Conservation (phyloP, 2,888 invertebrate species). For the Steromphala cineraria region DNA sequence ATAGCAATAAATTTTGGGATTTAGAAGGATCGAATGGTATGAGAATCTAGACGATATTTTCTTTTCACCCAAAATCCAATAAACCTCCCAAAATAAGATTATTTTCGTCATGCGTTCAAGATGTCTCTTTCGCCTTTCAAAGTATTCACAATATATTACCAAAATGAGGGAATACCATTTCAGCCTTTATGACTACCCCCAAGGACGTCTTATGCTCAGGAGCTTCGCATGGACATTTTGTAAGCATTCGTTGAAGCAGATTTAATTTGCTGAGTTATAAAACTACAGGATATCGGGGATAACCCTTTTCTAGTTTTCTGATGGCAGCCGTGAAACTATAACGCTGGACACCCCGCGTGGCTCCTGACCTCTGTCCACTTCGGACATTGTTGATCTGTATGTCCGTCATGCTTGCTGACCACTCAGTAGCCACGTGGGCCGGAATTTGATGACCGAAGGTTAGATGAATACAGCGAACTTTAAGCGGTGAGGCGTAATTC, state of each 20-base stretch:
- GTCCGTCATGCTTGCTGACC: conserved; percentile 4
- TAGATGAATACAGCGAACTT: no score
- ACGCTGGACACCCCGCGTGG: neutral
- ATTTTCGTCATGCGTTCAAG: no score
- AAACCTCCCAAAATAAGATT: no score
- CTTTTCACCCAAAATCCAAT: no score
- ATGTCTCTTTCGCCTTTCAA: no score
- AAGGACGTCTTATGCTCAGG: neutral
- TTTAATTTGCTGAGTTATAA: conserved; percentile 3
- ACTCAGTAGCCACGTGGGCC: neutral
- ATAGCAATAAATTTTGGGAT: no score
- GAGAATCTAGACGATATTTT: no score
- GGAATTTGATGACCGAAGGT: no score
- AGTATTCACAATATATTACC: no score
- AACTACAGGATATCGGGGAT: neutral
- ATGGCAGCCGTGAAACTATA: conserved; percentile 3
- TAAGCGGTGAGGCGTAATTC: no score
- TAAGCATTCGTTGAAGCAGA: neutral
- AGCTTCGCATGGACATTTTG: neutral
- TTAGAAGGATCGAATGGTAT: no score
- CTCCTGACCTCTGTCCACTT: neutral
- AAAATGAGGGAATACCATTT: no score
- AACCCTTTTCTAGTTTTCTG: conserved; percentile 7
- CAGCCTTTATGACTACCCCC: neutral
- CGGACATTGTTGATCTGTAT: neutral